phyloP scores from a whole-genome alignment of 2,113 vertebrate genomes.

The Aegithalos caudatus region DNA sequence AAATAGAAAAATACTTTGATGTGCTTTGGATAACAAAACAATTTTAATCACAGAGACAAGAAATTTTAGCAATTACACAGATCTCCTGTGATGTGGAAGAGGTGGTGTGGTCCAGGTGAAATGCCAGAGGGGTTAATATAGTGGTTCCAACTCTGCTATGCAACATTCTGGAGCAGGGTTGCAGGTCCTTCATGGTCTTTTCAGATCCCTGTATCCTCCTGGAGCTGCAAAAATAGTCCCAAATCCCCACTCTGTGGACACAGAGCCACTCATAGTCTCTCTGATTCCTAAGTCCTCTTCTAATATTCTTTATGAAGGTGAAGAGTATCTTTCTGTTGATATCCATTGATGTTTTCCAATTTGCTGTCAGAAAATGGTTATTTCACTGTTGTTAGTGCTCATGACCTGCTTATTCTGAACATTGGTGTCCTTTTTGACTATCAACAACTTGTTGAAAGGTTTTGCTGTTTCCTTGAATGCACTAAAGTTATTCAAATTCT shows the following conservation, averaged over 20 bases:
- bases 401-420: background rate
- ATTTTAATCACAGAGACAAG: background rate
- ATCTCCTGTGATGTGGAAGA: background rate
- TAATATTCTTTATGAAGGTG: background rate
- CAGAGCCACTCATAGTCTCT: background rate
- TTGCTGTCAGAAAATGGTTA: background rate
- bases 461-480: background rate
- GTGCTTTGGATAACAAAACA: background rate
- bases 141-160: background rate
- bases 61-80: background rate
- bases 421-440: background rate
- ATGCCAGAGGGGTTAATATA: accelerated
- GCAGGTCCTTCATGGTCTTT: background rate
- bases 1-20: background rate
- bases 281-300: background rate
- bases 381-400: background rate
- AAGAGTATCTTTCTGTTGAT: background rate
- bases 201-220: background rate
- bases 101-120: background rate
- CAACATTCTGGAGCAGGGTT: background rate
- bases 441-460: background rate
- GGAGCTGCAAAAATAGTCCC: background rate
- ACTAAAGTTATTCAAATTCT: background rate
- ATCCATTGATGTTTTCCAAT: background rate
- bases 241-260: background rate